A percentile compares a stretch with the other conserved stretches of the same genome.
phyloP scores from a whole-genome alignment of 92 coral and sea anemone species.

The Isaurus tuberculatus region DNA sequence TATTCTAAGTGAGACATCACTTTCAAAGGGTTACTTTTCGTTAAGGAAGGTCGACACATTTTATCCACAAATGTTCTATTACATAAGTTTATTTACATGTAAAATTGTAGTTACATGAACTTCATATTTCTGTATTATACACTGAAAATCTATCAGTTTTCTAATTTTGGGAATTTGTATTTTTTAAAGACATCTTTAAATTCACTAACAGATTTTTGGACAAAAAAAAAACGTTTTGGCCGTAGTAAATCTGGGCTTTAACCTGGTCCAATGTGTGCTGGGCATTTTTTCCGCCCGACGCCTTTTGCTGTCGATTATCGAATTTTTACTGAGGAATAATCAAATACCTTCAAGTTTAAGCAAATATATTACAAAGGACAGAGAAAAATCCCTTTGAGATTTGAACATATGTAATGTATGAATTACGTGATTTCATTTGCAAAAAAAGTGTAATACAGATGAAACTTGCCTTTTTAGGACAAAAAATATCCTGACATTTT shows the following conservation, averaged over 20 bases:
- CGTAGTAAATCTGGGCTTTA: constrained; percentile 1
- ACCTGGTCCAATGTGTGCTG: constrained; percentile 27
- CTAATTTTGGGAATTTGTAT: constrained; percentile 32
- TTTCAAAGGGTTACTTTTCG: neutral
- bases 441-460: constrained; percentile 49
- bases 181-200: constrained; percentile 39
- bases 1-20: neutral
- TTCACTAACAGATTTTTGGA: constrained; percentile 37
- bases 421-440: constrained; percentile 54
- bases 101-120: constrained; percentile 81
- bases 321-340: constrained; percentile 3
- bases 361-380: constrained; percentile 68
- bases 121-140: constrained; percentile 71
- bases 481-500: constrained; percentile 39
- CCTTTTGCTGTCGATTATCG: constrained; percentile 43
- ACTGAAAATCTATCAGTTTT: constrained; percentile 42
- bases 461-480: constrained; percentile 36
- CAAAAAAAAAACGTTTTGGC: constrained; percentile 28
- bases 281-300: constrained; percentile 53
- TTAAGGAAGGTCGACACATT: constrained; percentile 4
- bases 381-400: constrained; percentile 63
- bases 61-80: constrained; percentile 41
- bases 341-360: constrained; percentile 35
- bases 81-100: constrained; percentile 93
- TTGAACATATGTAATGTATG: constrained; percentile 50